Base-by-base conservation (phyloP, 2,113 vertebrate species). In the Tragelaphus strepsiceros region DNA sequence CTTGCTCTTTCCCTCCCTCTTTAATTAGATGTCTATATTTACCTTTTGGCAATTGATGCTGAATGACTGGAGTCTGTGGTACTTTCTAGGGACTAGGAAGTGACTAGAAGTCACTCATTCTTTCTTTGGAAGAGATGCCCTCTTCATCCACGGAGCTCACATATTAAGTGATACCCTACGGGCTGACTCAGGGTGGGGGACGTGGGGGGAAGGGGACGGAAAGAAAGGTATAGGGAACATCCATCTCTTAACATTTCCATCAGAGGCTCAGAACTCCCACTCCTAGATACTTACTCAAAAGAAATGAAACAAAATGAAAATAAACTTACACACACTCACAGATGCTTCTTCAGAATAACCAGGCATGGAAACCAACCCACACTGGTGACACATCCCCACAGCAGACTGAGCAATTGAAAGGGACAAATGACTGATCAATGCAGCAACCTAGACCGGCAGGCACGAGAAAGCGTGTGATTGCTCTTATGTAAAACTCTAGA, bases 351-450 rank as follows among this genome's bases (percentile, higher is more conserved):
- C 82, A 32, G 16, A 49, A 32, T 0, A 49, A 64, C 54, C 26
- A 35, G 13, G 11, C 39, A 1, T 4, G 0, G 56, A 24, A 12
- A 26, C 39, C 26, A 30, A 1, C 17, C 22, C 8, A 2, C 2
- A 1, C 16, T 11, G 35, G 81, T 9, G 32, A 9, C 62, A 4
- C 8, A 13, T 5, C 17, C 30, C 14, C 26, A 3, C 4, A 9
- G 13, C 0, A 19, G n/a, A 12, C 35, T 3, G 1, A 3, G 64
- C 17, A 0, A 10, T 1, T 5, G 0, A 32, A 9, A 22, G 32
- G 51, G 56, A 8, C 0, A 1, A 51, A 13, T 3, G 7, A 2
- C n/a, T 5, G 11, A 35, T 6, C 6, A 0, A 28, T 0, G 22
- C 26, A 2, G 12, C 0, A 2, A 28, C 8, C 7, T 0, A 7